Base-by-base conservation (phyloP, 2,888 invertebrate genomes). In the Microplitis manilae region DNA sequence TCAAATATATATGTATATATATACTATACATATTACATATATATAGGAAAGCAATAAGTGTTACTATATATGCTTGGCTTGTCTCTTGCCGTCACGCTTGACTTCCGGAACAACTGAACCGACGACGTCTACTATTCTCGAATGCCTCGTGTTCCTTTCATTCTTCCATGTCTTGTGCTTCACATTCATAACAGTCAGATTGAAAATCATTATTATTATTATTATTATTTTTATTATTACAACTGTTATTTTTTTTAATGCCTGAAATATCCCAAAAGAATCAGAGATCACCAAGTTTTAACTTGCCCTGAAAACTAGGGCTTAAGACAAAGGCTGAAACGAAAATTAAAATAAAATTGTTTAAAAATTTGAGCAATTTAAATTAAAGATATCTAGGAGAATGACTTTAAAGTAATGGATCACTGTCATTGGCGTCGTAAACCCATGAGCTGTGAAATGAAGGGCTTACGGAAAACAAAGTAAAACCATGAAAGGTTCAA, bases 401-500 rank as follows among this genome's bases (percentile, higher is more conserved):
- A 15, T 62, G 15, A 7, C 7, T 62, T 59, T n/a, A 59, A 17
- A 62, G 20, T 62, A 62, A 62, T 62, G 62, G 7, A 62, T 62
- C 15, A 62, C 15, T 62, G 15, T 50, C 50, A 50, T 50, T 50
- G 50, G 50, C 13, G 8, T 13, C 9, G 50, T 50, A 15, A 68
- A 68, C 50, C n/a, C 38, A 60, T 61, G 61, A 61, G n/a, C 71
- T 71, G 62, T 62, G 30, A 60, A 71, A 61, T 61, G 6, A 62
- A 38, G 15, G 71, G 40, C 62, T 73, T 77, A 68, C 60, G 38
- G 20, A 30, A 60, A 68, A 77, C 68, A 68, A 73, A 73, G 59
- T 59, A 41, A 73, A 64, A 77, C 68, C 73, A 68, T 69, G 78
- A 73, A 76, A 79, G 79, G 76, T 80, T 80, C 79, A 80, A 81